Base-by-base conservation (phyloP, 2,888 invertebrate species). In the Drosophila neoperkinsi region DNA sequence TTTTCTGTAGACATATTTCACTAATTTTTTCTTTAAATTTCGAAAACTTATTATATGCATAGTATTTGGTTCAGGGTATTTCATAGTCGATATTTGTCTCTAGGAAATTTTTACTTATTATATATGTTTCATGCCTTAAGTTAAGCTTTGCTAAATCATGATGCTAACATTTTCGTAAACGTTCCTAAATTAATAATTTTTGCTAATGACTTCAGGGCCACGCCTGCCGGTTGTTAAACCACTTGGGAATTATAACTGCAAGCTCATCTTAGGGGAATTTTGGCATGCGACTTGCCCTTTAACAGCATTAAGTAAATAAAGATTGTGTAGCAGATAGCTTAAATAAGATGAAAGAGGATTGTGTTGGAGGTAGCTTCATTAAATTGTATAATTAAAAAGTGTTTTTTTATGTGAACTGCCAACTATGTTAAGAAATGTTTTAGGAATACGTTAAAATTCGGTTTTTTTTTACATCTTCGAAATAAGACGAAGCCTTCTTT, bases 201-300 rank as follows among this genome's bases (percentile, higher is more conserved):
- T 28, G 34, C 55, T 60, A 79, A 74, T 62, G 38, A 51, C 55
- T 50, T 49, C 7, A 43, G n/a, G 31, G 53, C 9, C 31, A 41
- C 4, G 25, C 34, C 25, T 36, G 33, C 1, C 34, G 28, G 25
- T 5, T 43, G 18, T 34, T 16, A n/a, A 4, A 38, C 30, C 79
- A 57, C 9, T 67, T 63, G 60, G 63, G 69, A 69, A 49, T 69
- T 38, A 13, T 60, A 74, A 61, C 25, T 36, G 63, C 46, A 49
- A 62, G 61, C 58, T 62, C 51, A 51, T 67, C 41, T 43, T 10
- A 56, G 16, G 55, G 41, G 53, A 58, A 16, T 25, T 4, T 38
- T 7, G n/a, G 41, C 34, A 4, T 56, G 36, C 18, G 36, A 57
- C 25, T 16, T 55, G 28, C 10, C 55, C 16, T 38, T 28, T 25